Evolutionary conservation across 2,797 vertebrate species (phyloP).

Genomic region (Neosalanx taihuensis): DNA sequence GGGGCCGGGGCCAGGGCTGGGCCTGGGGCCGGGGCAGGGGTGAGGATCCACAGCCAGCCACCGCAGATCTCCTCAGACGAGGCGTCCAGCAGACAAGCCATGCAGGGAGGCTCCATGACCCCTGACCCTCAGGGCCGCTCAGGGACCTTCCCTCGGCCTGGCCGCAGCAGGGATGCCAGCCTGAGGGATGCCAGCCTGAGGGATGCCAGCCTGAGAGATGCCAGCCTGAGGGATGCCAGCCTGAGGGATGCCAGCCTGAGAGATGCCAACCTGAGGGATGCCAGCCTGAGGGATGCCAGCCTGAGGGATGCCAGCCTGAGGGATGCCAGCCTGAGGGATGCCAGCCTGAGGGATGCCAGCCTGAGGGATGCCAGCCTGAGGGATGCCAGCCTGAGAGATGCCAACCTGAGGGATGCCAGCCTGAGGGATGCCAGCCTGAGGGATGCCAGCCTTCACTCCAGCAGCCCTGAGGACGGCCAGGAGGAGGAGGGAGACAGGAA

Average conservation of each 20-base stretch:
- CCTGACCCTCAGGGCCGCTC: conserved; percentile 67
- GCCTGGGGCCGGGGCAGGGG: conserved; percentile 16
- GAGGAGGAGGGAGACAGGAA: conserved; percentile 82
- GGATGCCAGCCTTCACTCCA: conserved; percentile 64
- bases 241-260: too few relatives aligned
- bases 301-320: too few relatives aligned
- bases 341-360: too few relatives aligned
- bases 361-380: conserved; percentile 39
- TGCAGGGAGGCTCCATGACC: conserved; percentile 79
- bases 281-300: too few relatives aligned
- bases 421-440: too few relatives aligned
- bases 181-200: conserved; percentile 26
- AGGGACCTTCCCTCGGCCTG: conserved; percentile 25
- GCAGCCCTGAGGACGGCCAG: conserved; percentile 76
- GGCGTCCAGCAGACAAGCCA: conserved; percentile 69
- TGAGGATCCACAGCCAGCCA: conserved; percentile 63
- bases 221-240: too few relatives aligned
- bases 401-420: too few relatives aligned
- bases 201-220: conserved; percentile 36
- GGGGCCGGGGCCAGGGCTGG: conserved; percentile 25
- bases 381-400: too few relatives aligned
- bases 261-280: too few relatives aligned
- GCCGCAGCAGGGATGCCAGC: background rate
- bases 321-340: too few relatives aligned
- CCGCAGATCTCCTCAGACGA: conserved; percentile 71